phyloP scores from a whole-genome alignment of 2,797 vertebrate genomes.

The Alectoris magna region DNA sequence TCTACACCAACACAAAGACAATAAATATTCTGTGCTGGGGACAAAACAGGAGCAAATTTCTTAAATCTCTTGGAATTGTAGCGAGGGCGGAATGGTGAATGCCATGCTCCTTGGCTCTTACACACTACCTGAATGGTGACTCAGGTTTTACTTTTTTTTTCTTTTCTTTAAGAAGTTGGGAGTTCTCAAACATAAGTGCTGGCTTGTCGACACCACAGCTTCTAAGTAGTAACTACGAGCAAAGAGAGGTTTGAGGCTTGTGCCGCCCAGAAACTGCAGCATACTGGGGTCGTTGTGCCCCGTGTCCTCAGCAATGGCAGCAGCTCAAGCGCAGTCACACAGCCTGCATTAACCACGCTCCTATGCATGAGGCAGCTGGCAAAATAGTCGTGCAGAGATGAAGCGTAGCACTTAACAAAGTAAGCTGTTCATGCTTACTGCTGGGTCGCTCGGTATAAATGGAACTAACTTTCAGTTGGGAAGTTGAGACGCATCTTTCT shows the following conservation, averaged over 20 bases:
- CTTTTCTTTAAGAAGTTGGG: not conserved
- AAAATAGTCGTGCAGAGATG: not conserved
- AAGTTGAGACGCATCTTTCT: not conserved
- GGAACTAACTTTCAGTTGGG: not conserved
- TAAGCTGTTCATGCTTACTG: not conserved
- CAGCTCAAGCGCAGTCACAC: fast-evolving
- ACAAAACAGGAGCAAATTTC: not conserved
- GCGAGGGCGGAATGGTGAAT: not conserved
- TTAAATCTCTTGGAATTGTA: not conserved
- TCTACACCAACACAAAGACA: not conserved
- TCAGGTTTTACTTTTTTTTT: not conserved
- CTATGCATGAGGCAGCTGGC: not conserved
- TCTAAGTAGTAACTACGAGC: not conserved
- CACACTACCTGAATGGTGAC: not conserved
- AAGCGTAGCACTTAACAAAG: fast-evolving
- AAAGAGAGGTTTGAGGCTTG: not conserved
- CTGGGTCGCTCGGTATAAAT: not conserved
- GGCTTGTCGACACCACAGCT: not conserved
- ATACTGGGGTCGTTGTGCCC: not conserved
- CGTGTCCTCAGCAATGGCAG: fast-evolving
- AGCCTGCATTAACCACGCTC: not conserved
- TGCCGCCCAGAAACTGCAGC: not conserved
- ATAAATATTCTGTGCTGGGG: not conserved
- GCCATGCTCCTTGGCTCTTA: not conserved
- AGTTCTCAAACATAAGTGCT: not conserved